These are phyloP conservation scores for Chrysomela aeneicollis DNA, from an alignment of 2,888 invertebrate genomes.

Conservation along the genomic window DNA sequence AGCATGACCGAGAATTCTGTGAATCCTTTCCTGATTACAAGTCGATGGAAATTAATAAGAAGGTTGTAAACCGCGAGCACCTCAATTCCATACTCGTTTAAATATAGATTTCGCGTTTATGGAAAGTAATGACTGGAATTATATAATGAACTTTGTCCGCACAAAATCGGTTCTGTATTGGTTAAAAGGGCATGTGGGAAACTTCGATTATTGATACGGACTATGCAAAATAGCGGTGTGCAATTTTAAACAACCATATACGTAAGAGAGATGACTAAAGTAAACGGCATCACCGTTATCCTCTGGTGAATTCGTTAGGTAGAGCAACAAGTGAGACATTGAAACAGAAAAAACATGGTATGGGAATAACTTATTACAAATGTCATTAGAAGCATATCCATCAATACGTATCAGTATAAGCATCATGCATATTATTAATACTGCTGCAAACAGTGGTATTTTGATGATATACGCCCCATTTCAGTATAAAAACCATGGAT, in stretches of 20 bases:
- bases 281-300: constrained; percentile 51
- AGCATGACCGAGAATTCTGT: constrained; percentile 1
- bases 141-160: constrained; percentile 38
- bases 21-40: constrained; percentile 2
- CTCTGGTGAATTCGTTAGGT: constrained; percentile 50
- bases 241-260: constrained; percentile 49
- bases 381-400: too few species aligned
- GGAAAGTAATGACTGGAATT: constrained; percentile 40
- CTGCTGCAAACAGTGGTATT: too few species aligned
- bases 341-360: constrained; percentile 48
- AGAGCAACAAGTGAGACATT: constrained; percentile 44
- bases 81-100: constrained; percentile 36
- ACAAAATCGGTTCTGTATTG: constrained; percentile 37
- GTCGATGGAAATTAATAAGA: constrained; percentile 25
- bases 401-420: too few species aligned
- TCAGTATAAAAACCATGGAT: too few species aligned
- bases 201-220: constrained; percentile 40
- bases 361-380: too few species aligned
- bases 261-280: constrained; percentile 49
- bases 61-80: constrained; percentile 30
- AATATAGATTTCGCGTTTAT: constrained; percentile 39
- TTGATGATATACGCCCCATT: too few species aligned
- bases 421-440: too few species aligned
- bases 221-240: constrained; percentile 46
- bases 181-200: constrained; percentile 44